Percentiles rank a stretch among this genome's conserved stretches.
phyloP scores from a whole-genome alignment of 2,888 invertebrate genomes.

The Torymus aiolomorphi region DNA sequence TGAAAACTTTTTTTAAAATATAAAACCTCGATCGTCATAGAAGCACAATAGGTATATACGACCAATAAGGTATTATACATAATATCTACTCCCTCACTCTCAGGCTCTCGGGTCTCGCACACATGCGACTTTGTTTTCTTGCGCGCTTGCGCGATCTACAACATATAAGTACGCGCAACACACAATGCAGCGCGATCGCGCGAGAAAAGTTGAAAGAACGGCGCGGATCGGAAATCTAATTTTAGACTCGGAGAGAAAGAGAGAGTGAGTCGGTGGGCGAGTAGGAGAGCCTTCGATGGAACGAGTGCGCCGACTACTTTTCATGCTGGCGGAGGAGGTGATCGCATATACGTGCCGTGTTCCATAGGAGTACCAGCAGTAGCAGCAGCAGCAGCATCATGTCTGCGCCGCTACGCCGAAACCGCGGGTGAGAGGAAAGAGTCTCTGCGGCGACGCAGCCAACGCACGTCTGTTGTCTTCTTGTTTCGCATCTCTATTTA shows the following conservation, averaged over 20 bases:
- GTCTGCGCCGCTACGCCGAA: conserved; percentile 3
- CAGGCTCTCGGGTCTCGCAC: too few relatives aligned
- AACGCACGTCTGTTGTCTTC: background rate
- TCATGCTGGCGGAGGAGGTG: background rate
- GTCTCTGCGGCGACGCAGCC: background rate
- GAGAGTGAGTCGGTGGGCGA: conserved; percentile 2
- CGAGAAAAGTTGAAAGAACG: conserved; percentile 50
- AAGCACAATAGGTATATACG: too few relatives aligned
- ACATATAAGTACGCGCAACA: too few relatives aligned
- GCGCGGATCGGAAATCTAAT: conserved; percentile 45
- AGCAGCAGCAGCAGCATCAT: conserved; percentile 15
- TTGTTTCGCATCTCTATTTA: conserved; percentile 3
- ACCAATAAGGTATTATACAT: too few relatives aligned
- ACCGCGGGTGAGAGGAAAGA: background rate
- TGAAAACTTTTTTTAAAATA: too few relatives aligned
- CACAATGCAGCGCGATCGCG: background rate
- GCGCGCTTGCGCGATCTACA: too few relatives aligned
- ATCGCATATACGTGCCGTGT: background rate
- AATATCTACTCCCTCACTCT: too few relatives aligned
- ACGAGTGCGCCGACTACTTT: conserved; percentile 32
- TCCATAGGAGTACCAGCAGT: background rate
- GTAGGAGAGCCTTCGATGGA: conserved; percentile 41
- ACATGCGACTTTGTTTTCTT: too few relatives aligned
- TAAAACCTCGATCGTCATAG: too few relatives aligned
- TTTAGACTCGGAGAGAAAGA: conserved; percentile 28